Conservation (phyloP, 2,888 invertebrate species). For the Drosophila prolongata region DNA sequence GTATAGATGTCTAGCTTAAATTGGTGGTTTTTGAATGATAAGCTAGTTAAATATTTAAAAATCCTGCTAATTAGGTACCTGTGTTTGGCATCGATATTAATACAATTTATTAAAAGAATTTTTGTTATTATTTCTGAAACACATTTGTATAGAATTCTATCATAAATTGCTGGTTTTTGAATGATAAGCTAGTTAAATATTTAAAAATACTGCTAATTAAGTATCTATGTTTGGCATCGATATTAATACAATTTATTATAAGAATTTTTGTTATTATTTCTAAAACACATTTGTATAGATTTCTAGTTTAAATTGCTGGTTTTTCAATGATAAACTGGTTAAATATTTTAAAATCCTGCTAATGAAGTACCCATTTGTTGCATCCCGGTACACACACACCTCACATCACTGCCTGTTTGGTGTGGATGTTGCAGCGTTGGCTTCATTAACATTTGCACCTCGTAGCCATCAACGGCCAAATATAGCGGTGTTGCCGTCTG, state of each 20-base stretch:
- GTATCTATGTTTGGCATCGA: not conserved
- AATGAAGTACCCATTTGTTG: not conserved
- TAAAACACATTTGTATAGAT: too few species aligned
- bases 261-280: too few species aligned
- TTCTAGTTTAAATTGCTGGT: too few species aligned
- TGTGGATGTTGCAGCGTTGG: conserved; percentile 36
- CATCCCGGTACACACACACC: not conserved
- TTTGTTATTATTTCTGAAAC: too few species aligned
- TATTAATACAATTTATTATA: too few species aligned
- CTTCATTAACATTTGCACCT: conserved; percentile 76
- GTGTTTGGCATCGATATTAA: not conserved
- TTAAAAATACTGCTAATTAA: not conserved
- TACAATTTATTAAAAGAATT: too few species aligned
- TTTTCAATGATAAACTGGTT: too few species aligned
- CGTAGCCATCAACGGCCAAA: conserved; percentile 66
- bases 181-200: too few species aligned
- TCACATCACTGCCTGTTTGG: conserved; percentile 12
- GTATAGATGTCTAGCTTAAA: too few species aligned
- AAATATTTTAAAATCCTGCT: not conserved
- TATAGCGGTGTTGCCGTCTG: conserved; percentile 59
- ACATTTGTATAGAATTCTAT: too few species aligned
- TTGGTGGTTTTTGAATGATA: too few species aligned
- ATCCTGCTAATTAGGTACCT: not conserved
- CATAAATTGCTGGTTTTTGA: too few species aligned
- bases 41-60: not conserved